phyloP scores from a whole-genome alignment of 1,140 invertebrate species.

The honey bee (Apis mellifera) region Amel_HAv3.1 CM009935.2:13275001-13275500 shows the following conservation, averaged over 20 bases:
- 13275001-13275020: conserved; percentile 85
- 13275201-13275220: conserved; percentile 70
- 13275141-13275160: conserved; percentile 84
- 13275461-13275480: conserved; percentile 81
- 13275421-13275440: conserved; percentile 70
- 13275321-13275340: neutral
- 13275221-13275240: conserved; percentile 74
- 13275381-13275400: too few relatives aligned
- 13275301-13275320: conserved; percentile 56
- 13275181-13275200: conserved; percentile 70
- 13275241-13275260: conserved; percentile 67
- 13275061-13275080: conserved; percentile 92
- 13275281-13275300: conserved; percentile 82
- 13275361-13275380: neutral
- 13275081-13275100: conserved; percentile 84
- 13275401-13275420: conserved; percentile 68
- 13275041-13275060: conserved; percentile 95
- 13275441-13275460: conserved; percentile 64
- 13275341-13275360: neutral
- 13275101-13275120: conserved; percentile 79
- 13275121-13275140: conserved; percentile 84
- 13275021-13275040: conserved; percentile 97
- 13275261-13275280: conserved; percentile 78
- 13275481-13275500: conserved; percentile 90
- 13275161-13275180: conserved; percentile 76